A percentile compares a stretch with the other conserved stretches of the same genome.
Conservation (phyloP, 2,797 vertebrate species). For the Morelia viridis region DNA sequence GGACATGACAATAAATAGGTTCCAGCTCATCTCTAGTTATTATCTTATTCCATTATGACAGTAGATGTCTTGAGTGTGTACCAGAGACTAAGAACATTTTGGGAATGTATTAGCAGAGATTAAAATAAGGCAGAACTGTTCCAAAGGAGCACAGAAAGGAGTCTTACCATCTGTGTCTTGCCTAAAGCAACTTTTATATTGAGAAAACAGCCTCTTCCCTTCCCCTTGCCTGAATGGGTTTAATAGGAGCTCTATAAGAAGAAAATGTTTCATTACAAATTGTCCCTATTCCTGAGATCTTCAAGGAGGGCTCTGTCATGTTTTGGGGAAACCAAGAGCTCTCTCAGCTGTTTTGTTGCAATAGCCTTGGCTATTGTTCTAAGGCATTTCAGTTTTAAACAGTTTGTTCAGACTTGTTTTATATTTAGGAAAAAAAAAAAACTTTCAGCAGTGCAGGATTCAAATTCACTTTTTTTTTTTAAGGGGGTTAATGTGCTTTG, state of each 20-base stretch:
- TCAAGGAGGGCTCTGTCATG: neutral
- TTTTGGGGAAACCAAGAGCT: neutral
- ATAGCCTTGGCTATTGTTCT: neutral
- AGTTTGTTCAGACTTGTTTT: neutral
- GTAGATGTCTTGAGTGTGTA: accelerated
- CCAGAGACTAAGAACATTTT: neutral
- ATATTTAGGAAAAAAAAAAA: neutral
- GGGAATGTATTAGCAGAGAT: neutral
- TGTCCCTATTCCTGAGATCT: constrained; percentile 24
- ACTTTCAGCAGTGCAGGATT: neutral
- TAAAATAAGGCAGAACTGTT: constrained; percentile 15
- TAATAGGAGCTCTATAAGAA: constrained; percentile 28
- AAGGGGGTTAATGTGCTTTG: neutral
- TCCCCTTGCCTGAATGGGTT: neutral
- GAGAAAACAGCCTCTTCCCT: neutral
- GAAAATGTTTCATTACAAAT: constrained; percentile 29
- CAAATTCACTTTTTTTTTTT: neutral
- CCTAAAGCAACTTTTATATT: constrained; percentile 5
- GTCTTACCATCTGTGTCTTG: constrained; percentile 33
- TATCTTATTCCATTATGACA: neutral
- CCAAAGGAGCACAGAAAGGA: neutral
- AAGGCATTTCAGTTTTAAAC: neutral
- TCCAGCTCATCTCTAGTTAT: neutral
- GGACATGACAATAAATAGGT: neutral
- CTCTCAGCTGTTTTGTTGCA: neutral